A percentile compares a stretch with the other conserved stretches of the same genome.
phyloP scores from a whole-genome alignment of 2,113 vertebrate species.

The Pygoscelis adeliae region DNA sequence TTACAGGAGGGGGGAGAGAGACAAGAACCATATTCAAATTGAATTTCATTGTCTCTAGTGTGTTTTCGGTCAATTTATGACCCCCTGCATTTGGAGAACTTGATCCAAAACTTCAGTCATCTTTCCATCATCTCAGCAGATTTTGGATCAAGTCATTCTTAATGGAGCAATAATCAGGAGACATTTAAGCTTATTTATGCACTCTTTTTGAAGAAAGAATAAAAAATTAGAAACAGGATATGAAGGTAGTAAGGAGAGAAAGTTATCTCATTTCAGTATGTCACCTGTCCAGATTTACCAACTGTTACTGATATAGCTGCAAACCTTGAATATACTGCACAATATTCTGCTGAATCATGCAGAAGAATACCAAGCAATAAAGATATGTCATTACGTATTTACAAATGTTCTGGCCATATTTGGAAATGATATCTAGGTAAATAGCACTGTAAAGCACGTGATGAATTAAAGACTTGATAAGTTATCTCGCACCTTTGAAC shows the following conservation, averaged over 20 bases:
- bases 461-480: not conserved
- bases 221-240: not conserved
- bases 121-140: not conserved
- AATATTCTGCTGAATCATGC: not conserved
- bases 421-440: slow-evolving; percentile 11
- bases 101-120: not conserved
- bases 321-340: not conserved
- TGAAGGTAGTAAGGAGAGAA: not conserved
- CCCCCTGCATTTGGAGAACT: not conserved
- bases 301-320: accelerated
- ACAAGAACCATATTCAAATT: not conserved
- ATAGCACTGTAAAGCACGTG: not conserved
- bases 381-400: not conserved
- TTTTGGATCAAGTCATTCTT: not conserved
- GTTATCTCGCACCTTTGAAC: slow-evolving; percentile 7
- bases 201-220: not conserved
- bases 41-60: not conserved
- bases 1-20: not conserved
- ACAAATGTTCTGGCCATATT: not conserved
- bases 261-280: not conserved
- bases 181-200: not conserved
- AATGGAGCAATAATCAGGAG: not conserved
- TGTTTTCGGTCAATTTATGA: not conserved
- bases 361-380: not conserved
- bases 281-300: not conserved